Conservation (phyloP, 2,113 vertebrate genomes). For the Agapornis roseicollis region DNA sequence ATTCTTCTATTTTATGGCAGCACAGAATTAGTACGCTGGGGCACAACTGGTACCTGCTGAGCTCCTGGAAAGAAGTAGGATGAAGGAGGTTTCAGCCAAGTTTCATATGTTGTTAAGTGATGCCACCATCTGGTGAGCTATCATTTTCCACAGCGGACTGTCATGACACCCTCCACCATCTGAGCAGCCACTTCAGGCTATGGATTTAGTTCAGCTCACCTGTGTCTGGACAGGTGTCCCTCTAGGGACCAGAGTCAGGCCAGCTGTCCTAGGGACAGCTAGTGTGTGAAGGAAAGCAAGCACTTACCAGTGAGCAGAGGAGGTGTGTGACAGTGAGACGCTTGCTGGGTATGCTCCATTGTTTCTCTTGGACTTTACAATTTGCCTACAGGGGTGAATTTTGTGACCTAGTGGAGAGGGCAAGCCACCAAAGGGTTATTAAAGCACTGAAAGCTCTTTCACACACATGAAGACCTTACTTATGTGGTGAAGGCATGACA, state of each 20-base stretch:
- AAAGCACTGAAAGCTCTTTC: not conserved
- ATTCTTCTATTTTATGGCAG: not conserved
- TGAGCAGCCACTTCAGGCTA: not conserved
- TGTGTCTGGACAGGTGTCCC: not conserved
- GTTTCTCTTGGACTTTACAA: not conserved
- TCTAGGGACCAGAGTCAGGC: not conserved
- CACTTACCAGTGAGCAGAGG: not conserved
- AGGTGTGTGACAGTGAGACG: not conserved
- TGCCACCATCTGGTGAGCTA: not conserved
- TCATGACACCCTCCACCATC: not conserved
- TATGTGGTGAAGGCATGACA: not conserved
- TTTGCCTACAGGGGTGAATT: not conserved
- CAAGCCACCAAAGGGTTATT: not conserved
- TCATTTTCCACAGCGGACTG: not conserved
- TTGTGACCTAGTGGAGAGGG: not conserved
- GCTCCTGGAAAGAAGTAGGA: not conserved
- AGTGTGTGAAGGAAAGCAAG: not conserved
- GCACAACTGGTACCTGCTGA: not conserved
- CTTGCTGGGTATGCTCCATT: rapidly evolving
- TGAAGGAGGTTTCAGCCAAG: not conserved
- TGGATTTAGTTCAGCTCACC: not conserved
- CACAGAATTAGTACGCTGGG: not conserved
- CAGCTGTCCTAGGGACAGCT: not conserved
- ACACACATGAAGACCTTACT: not conserved
- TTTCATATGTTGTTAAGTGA: not conserved